Evolutionary conservation across 2,888 invertebrate species (phyloP).

Genomic region (Amphimallon solstitiale): DNA sequence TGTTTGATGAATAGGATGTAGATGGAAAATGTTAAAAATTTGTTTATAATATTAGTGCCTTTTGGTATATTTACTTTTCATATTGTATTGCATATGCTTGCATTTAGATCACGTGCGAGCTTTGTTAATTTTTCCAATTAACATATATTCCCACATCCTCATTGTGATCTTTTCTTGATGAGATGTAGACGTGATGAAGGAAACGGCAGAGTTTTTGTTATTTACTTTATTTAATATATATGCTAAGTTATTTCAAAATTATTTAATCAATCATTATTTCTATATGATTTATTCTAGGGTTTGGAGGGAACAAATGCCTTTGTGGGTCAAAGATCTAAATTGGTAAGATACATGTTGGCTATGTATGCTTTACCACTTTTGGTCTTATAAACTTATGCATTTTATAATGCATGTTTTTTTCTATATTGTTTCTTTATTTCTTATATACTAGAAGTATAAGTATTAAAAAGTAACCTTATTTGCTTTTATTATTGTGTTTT

Average conservation of each 20-base stretch:
- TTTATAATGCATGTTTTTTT: conserved; percentile 20
- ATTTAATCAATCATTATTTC: conserved; percentile 3
- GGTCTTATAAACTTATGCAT: conserved; percentile 40
- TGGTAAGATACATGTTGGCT: conserved; percentile 64
- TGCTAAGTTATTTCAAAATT: neutral
- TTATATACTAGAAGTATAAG: neutral
- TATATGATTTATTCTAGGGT: conserved; percentile 61
- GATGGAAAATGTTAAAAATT: no score
- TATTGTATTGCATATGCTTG: no score
- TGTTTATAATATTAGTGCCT: neutral
- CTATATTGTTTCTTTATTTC: neutral
- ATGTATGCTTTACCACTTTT: conserved; percentile 52
- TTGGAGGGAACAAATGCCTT: conserved; percentile 65
- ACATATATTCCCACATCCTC: no score
- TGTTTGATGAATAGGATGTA: no score
- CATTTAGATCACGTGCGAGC: no score
- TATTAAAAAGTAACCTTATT: no score
- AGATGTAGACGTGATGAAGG: no score
- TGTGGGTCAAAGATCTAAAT: conserved; percentile 65
- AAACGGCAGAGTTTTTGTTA: no score
- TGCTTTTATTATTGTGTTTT: no score
- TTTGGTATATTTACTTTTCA: no score
- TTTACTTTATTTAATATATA: neutral
- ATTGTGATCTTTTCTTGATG: no score
- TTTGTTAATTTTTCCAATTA: no score